Evolutionary conservation across 2,113 vertebrate genomes (phyloP), one percentile per base, ranked within the genome.

Genomic region (Saguinus midas): DNA sequence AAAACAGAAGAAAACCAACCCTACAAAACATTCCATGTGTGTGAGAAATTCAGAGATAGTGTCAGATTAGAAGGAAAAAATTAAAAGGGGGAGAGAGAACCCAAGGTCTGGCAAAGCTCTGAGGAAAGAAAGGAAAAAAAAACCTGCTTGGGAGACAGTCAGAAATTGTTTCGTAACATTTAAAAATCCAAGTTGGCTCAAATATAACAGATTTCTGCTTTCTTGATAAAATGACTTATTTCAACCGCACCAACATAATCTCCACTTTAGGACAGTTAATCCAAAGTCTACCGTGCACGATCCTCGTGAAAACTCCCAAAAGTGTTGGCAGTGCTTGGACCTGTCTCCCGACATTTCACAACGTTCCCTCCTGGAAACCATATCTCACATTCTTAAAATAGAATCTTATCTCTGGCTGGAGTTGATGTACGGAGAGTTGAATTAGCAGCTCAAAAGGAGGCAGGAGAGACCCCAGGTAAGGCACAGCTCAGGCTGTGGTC

Each of bases 161-260:
- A 84, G 78, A 95, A 97, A 75, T 94, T 70, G 55, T 94, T 98
- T 87, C 76, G 48, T 57, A 86, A 97, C 84, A 96, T 91, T 94
- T 88, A 86, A 93, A 97, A 97, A 96, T 52, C 91, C 92, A 98
- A 98, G 52, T 4, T 97, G 95, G 92, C 92, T 97, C 87, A 40
- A 48, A 70, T 94, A 87, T 16, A 95, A 94, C 96, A 97, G 35
- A 88, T 81, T 92, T 92, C 93, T 97, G 75, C 57, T 32, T n/a
- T 95, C 40, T 95, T 94, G 97, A 95, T 98, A 98, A 98, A 96
- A 97, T 96, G 91, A 91, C 55, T 32, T 0, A 92, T 97, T 97
- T 96, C 90, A 86, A 95, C 80, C 76, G 13, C 0, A 2, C 66
- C 93, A 82, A 95, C 94, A 93, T 83, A 89, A 85, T 95, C 81